Conservation (phyloP, 2,888 invertebrate species). For the Tribolium freemani region DNA sequence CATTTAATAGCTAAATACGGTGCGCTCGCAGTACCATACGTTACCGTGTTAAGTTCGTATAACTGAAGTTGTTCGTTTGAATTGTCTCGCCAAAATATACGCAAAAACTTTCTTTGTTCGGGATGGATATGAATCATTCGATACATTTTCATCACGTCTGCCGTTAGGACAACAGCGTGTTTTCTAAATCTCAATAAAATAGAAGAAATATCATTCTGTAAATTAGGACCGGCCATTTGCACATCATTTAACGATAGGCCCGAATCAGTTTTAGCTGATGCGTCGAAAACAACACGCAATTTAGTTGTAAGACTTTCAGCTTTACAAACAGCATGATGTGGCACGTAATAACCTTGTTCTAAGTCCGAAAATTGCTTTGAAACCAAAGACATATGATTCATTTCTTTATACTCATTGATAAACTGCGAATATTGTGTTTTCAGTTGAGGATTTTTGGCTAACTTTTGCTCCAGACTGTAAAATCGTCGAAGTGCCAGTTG, state of each 20-base stretch:
- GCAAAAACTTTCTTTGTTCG: background rate
- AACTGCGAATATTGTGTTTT: background rate
- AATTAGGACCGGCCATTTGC: background rate
- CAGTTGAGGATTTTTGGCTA: background rate
- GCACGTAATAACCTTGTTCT: background rate
- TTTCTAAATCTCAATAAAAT: background rate
- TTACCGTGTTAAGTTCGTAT: background rate
- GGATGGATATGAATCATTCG: background rate
- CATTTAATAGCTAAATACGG: background rate
- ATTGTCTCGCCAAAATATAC: background rate
- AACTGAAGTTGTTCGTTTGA: background rate
- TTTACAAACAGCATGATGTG: background rate
- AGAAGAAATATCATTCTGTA: background rate
- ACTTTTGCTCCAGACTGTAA: background rate
- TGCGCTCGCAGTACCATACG: background rate
- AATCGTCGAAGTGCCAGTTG: background rate
- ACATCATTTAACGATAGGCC: too few relatives aligned
- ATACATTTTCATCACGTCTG: background rate
- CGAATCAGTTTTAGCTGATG: background rate
- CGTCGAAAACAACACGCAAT: background rate
- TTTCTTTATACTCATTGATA: background rate
- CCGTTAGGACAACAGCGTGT: background rate
- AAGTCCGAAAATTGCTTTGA: too few relatives aligned
- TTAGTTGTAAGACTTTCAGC: background rate
- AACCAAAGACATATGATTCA: background rate